A percentile compares a stretch with the other conserved stretches of the same genome.
These are phyloP conservation scores for Perca flavescens DNA, from an alignment of 2,113 vertebrate genomes.

Conservation along the genomic window DNA sequence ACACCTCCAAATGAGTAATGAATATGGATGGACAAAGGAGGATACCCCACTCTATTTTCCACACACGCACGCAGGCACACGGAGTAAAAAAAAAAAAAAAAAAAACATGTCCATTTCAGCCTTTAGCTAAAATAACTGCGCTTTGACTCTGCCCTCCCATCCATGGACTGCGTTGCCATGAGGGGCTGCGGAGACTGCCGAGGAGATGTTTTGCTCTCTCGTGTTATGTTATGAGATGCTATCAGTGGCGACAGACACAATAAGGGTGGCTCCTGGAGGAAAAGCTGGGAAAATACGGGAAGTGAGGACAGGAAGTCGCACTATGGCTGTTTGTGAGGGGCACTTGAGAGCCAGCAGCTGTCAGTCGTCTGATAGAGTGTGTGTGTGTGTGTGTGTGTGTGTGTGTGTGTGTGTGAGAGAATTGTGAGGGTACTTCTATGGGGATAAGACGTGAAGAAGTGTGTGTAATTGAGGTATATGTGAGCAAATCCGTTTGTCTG, in stretches of 20 bases:
- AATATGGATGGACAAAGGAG: slow-evolving; percentile 35
- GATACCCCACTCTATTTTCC: background rate
- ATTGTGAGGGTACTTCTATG: background rate
- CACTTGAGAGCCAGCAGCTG: slow-evolving; percentile 46
- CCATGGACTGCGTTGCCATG: slow-evolving; percentile 9
- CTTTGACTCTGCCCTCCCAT: slow-evolving; percentile 4
- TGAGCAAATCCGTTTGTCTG: background rate
- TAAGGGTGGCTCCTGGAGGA: slow-evolving; percentile 50
- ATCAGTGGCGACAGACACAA: slow-evolving; percentile 69
- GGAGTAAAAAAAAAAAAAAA: background rate
- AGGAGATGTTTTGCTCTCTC: slow-evolving; percentile 32
- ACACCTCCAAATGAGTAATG: slow-evolving; percentile 37
- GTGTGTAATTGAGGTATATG: background rate
- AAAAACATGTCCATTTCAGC: background rate
- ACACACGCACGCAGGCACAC: slow-evolving; percentile 38
- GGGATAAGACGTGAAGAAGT: background rate
- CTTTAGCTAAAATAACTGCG: background rate
- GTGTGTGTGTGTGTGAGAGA: background rate
- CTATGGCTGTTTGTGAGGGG: slow-evolving; percentile 20
- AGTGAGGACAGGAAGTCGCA: slow-evolving; percentile 59
- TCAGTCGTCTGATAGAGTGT: slow-evolving; percentile 13
- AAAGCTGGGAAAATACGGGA: slow-evolving; percentile 60
- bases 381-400: background rate
- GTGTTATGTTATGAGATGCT: slow-evolving; percentile 61
- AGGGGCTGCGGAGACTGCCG: background rate